Base-by-base conservation (phyloP, 2,888 invertebrate genomes). In the Sarcophaga rosellei region DNA sequence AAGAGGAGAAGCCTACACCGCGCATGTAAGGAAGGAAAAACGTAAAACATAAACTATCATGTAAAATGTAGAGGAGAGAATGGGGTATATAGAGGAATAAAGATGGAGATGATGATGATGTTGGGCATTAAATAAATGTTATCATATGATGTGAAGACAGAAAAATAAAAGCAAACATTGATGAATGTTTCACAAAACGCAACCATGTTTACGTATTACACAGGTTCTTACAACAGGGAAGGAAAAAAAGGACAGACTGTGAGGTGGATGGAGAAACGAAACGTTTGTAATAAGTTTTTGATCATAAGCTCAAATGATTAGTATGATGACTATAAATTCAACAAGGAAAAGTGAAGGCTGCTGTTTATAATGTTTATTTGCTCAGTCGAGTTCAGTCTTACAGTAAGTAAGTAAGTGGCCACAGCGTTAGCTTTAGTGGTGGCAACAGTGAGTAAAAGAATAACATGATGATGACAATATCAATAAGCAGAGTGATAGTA, bases 91-190 rank as follows among this genome's bases (percentile, higher is more conserved):
- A 5, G 3, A 8, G 12, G 20, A 20, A 15, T 15, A 12, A 15
- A 25, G 61, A 66, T 63, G 70, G 57, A 65, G 35, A 84, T 79
- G 75, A 74, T 69, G 65, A 62, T 59, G 84, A 74, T 74, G 78
- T 79, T 68, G 65, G 65, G 63, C 72, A 76, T 73, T 80, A 82
- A 81, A 81, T 65, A 78, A 83, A 76, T 77, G 83, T 86, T 80
- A 86, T 84, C 78, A 81, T 84, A 86, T 84, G 84, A 86, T 86
- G 86, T 86, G 86, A 81, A 84, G 86, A 86, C 78, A 86, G 78
- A 78, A 76, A 86, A 81, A 86, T 81, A 81, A 84, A 81, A 53
- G 17, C 12, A 53, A 17, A 75, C 84, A 81, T 86, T 86, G 86
- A 86, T 84, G 84, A 78, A 86, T 86, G 84, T 84, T 84, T 76